phyloP scores from a whole-genome alignment of 2,888 invertebrate species.

The Drosophila limbata region DNA sequence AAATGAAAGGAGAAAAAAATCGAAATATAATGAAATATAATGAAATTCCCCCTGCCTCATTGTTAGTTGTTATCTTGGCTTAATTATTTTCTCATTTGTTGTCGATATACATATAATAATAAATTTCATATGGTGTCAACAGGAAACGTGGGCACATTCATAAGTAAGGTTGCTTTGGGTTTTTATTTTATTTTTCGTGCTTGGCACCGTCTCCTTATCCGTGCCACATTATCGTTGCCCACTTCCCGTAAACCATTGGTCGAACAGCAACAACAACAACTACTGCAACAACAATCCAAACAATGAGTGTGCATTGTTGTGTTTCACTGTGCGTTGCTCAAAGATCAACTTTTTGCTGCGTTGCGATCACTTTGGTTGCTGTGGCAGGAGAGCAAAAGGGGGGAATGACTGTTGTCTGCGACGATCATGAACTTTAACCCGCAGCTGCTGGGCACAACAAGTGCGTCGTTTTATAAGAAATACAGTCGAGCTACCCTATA shows the following conservation, averaged over 20 bases:
- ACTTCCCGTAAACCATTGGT: conserved; percentile 53
- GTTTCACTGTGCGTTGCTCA: conserved; percentile 20
- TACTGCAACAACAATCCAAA: conserved; percentile 15
- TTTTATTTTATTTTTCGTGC: conserved; percentile 26
- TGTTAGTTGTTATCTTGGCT: conserved; percentile 46
- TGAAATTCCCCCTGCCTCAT: conserved; percentile 13
- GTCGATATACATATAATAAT: conserved; percentile 27
- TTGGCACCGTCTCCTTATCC: conserved; percentile 54
- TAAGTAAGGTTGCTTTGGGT: conserved; percentile 58
- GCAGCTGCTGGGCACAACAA: neutral
- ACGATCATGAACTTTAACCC: conserved; percentile 12
- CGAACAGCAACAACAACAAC: conserved; percentile 6
- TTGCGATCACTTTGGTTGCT: neutral
- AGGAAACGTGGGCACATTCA: conserved; percentile 70
- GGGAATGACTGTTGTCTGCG: neutral
- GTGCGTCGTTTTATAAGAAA: conserved; percentile 5
- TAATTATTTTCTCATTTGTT: conserved; percentile 62
- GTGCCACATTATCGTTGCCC: conserved; percentile 61
- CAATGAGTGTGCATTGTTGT: conserved; percentile 57
- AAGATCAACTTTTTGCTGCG: conserved; percentile 51
- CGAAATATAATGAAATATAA: neutral
- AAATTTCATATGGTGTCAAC: conserved; percentile 61
- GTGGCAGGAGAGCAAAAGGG: neutral
- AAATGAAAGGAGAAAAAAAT: conserved; percentile 10
- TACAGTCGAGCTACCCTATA: neutral